phyloP scores from a whole-genome alignment of 2,113 vertebrate genomes.

The Thomomys bottae region DNA sequence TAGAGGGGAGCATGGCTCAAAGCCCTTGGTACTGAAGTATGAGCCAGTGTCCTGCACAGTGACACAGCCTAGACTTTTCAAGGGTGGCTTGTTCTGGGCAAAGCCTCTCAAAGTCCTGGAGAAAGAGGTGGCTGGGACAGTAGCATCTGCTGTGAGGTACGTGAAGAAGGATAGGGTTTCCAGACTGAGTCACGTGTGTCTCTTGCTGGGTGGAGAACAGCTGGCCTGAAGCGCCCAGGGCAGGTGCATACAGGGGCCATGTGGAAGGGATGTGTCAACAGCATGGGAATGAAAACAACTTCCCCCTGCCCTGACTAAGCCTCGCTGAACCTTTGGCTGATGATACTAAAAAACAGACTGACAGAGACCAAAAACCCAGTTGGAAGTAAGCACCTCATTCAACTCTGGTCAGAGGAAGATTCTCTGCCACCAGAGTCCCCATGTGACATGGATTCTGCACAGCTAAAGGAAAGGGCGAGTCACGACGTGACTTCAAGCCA shows the following conservation, averaged over 20 bases:
- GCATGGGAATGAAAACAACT: not conserved
- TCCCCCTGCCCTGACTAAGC: not conserved
- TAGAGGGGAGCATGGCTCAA: not conserved
- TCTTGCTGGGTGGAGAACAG: not conserved
- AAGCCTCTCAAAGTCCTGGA: not conserved
- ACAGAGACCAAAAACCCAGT: not conserved
- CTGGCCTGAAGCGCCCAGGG: not conserved
- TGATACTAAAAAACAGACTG: too few relatives aligned
- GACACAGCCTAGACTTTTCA: not conserved
- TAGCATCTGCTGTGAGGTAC: not conserved
- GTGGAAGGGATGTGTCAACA: too few relatives aligned
- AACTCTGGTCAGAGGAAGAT: not conserved
- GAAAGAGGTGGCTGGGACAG: fast-evolving
- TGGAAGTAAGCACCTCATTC: not conserved
- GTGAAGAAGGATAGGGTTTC: too few relatives aligned
- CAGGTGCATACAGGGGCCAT: not conserved
- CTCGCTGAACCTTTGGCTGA: not conserved
- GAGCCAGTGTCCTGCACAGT: not conserved
- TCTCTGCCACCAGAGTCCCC: fast-evolving
- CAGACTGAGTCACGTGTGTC: fast-evolving
- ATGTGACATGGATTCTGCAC: fast-evolving
- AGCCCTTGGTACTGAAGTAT: fast-evolving
- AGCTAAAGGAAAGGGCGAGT: not conserved
- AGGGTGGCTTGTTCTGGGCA: not conserved
- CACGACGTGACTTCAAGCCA: not conserved